Evolutionary conservation across 2,888 invertebrate species (phyloP), one percentile per base, ranked within the genome.

Genomic region (Chelonus formosanus): DNA sequence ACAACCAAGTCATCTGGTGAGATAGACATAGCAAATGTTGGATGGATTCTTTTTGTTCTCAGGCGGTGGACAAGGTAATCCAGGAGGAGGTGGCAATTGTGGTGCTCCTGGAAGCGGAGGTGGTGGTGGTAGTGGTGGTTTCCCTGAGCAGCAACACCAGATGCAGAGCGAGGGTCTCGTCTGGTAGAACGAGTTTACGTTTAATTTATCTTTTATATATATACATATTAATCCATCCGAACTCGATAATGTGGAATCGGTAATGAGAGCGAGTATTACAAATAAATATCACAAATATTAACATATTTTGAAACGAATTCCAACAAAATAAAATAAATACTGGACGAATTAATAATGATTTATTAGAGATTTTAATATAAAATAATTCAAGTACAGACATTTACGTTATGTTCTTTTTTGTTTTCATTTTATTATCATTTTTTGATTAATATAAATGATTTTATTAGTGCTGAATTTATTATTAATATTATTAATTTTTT

Each of bases 11-110:
- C 20, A 20, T 20, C 20, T 20, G 20, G 20, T 2, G 20, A 20
- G 20, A 20, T 20, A 20, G 20, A 20, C 20, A 20, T 20, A 20
- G 20, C 20, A 20, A 20, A 20, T 20, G 20, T 20, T 20, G 20
- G 20, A 20, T 20, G 20, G 20, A 20, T 69, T 73, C 40, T 40
- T 40, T 6, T 3, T 50, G 63, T 69, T 69, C 69, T 70, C 84
- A 91, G 91, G 90, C 80, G 90, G 90, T 70, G 90, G 90, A 71
- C 90, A 90, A 89, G 91, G 90, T 84, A 90, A 90, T 82, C 84
- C 85, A 66, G 87, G 88, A 71, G 88, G 89, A 69, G 89, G 88
- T 72, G 82, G 79, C 54, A 80, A 80, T 68, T 91, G 90, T 83
- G 91, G 91, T 85, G 94, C 94, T 84, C 93, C 93, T 84, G 90